A percentile compares a stretch with the other conserved stretches of the same genome.
These are phyloP conservation scores for Odontesthes bonariensis DNA, from an alignment of 2,113 vertebrate genomes.

Conservation along the genomic window DNA sequence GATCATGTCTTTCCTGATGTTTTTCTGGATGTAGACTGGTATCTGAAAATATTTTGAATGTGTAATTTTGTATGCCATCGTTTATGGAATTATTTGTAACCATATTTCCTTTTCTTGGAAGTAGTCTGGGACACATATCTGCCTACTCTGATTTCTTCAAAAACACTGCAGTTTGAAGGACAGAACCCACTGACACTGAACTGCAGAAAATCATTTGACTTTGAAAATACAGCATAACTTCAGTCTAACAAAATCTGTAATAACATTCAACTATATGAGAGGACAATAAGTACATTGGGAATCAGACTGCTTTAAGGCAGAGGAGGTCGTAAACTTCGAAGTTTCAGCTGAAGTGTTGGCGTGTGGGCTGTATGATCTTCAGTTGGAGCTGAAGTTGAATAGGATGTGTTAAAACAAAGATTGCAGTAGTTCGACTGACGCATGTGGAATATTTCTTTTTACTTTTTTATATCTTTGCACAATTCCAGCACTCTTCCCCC, in stretches of 20 bases:
- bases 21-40: background rate
- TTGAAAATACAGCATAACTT: too few species aligned
- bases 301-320: background rate
- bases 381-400: background rate
- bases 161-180: too few species aligned
- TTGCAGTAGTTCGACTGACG: background rate
- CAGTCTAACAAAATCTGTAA: too few species aligned
- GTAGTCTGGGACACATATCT: too few species aligned
- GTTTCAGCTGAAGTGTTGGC: background rate
- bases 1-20: background rate
- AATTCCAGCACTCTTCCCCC: too few species aligned
- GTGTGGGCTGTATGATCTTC: slow-evolving; percentile 8
- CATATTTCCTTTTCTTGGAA: too few species aligned
- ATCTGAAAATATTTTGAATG: background rate
- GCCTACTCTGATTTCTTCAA: too few species aligned
- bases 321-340: background rate
- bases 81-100: background rate
- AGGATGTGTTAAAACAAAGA: background rate
- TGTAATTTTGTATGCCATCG: background rate
- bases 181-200: too few species aligned
- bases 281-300: too few species aligned
- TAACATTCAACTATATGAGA: too few species aligned
- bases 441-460: background rate
- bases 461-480: too few species aligned
- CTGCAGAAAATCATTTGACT: too few species aligned